Evolutionary conservation across 2,888 invertebrate genomes (phyloP), one percentile per base, ranked within the genome.

Genomic region (Notocelia uddmanniana): DNA sequence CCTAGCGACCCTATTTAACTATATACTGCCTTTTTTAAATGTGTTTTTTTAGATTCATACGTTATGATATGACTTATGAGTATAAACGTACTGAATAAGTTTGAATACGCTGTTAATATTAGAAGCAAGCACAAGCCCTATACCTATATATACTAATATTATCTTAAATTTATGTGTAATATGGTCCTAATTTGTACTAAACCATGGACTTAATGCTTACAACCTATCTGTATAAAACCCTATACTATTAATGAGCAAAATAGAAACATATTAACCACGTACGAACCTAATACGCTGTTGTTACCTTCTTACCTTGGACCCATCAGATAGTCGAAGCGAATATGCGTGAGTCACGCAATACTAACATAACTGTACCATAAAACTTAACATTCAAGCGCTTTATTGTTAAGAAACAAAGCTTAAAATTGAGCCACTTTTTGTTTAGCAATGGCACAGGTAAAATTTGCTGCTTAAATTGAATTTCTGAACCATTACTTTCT

Each of bases 331-430:
- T 52, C 52, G 52, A 50, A 31, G 52, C 52, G 37, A 66, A 70
- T 70, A 58, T 52, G 66, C 54, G 45, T 71, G 71, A 71, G 66
- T 71, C 71, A 71, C 66, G 71, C 71, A 26, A 71, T 54, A 21
- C 66, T 31, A 64, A 37, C 19, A 37, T 31, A 18, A 48, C 45
- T 8, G 11, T 21, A n/a, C 59, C 34, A 21, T n/a, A n/a, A 21
- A 18, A 3, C 21, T 21, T 2, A 34, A n/a, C 18, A 8, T 45
- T 31, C 1, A 26, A 37, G n/a, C 1, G 5, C 21, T 18, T 48
- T 57, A 55, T 34, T 0, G 0, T 1, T 10, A 19, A 19, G 1
- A 0, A 26, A 48, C 50, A 72, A 48, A 55, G 62, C 13, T 2
- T 19, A 26, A 19, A 37, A 19, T 72, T 62, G 37, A 13, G 5